Percentiles rank a stretch among this genome's conserved stretches.
Conservation (phyloP, 2,113 vertebrate genomes). For the Stegastes partitus region DNA sequence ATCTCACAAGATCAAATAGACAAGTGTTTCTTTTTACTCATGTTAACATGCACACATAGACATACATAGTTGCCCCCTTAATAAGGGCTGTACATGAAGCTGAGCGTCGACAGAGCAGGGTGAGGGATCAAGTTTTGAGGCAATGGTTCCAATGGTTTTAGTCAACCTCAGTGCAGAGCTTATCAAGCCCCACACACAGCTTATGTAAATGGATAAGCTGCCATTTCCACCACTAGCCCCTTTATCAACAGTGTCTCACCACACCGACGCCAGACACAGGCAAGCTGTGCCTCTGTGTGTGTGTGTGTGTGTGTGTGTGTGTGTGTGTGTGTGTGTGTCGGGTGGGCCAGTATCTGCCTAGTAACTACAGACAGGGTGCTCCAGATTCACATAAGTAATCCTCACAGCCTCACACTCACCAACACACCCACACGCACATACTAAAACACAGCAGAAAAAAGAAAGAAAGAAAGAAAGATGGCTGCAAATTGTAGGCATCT, state of each 20-base stretch:
- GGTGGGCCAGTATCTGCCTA: constrained; percentile 71
- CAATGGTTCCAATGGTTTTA: constrained; percentile 56
- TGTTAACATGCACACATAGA: constrained; percentile 7
- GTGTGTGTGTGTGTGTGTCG: constrained; percentile 41
- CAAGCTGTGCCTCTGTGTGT: constrained; percentile 63
- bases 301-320: constrained; percentile 44
- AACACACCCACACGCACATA: neutral
- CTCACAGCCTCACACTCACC: constrained; percentile 14
- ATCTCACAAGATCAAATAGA: constrained; percentile 16
- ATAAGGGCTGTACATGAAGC: constrained; percentile 33
- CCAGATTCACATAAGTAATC: constrained; percentile 73
- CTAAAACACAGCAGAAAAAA: constrained; percentile 48
- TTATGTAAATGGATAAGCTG: constrained; percentile 81
- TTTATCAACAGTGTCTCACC: constrained; percentile 76
- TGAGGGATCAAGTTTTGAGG: constrained; percentile 62
- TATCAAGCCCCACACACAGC: constrained; percentile 73
- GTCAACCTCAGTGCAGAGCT: constrained; percentile 58
- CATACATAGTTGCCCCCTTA: neutral
- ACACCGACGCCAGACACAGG: constrained; percentile 65
- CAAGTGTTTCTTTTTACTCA: constrained; percentile 32
- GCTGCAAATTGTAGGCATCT: constrained; percentile 44
- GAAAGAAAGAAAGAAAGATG: neutral
- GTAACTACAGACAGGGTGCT: constrained; percentile 72
- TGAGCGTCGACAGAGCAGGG: constrained; percentile 38
- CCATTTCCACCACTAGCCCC: constrained; percentile 65